Percentiles rank a stretch among this genome's conserved stretches.
These are phyloP conservation scores for Tauraco erythrolophus DNA, from an alignment of 2,113 vertebrate species.

Conservation along the genomic window DNA sequence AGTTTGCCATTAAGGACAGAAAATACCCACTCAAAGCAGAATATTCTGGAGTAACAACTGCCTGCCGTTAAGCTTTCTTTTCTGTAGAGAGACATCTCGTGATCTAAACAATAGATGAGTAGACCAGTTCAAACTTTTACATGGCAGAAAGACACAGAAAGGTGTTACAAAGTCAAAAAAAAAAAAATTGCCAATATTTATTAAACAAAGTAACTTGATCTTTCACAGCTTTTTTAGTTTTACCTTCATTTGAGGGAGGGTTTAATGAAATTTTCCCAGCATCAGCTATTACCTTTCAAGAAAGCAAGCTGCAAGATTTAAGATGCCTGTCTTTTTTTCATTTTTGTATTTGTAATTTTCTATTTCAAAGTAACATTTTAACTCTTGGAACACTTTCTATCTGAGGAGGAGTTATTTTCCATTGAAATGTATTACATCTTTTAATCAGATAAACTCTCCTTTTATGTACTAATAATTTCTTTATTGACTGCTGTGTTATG, in stretches of 20 bases:
- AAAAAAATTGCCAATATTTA: not conserved
- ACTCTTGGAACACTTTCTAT: not conserved
- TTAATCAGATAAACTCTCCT: not conserved
- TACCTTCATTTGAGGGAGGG: not conserved
- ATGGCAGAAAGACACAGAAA: not conserved
- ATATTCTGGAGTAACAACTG: constrained; percentile 64
- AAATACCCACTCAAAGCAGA: constrained; percentile 48
- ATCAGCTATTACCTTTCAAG: not conserved
- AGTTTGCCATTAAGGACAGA: constrained; percentile 67
- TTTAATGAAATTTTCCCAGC: not conserved
- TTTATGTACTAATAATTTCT: not conserved
- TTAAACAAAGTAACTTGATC: not conserved
- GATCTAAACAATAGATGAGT: constrained; percentile 21
- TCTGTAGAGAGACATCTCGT: constrained; percentile 38
- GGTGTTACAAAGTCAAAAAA: not conserved
- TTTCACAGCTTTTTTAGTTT: not conserved
- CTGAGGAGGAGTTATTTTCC: not conserved
- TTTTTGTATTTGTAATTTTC: constrained; percentile 36
- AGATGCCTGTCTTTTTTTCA: not conserved
- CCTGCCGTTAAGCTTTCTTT: constrained; percentile 38
- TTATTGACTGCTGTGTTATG: not conserved
- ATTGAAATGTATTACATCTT: not conserved
- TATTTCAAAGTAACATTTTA: not conserved
- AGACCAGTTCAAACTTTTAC: constrained; percentile 28
- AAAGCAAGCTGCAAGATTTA: not conserved